Evolutionary conservation across 2,888 invertebrate genomes (phyloP).

Genomic region (Hirtodrosophila trivittata): DNA sequence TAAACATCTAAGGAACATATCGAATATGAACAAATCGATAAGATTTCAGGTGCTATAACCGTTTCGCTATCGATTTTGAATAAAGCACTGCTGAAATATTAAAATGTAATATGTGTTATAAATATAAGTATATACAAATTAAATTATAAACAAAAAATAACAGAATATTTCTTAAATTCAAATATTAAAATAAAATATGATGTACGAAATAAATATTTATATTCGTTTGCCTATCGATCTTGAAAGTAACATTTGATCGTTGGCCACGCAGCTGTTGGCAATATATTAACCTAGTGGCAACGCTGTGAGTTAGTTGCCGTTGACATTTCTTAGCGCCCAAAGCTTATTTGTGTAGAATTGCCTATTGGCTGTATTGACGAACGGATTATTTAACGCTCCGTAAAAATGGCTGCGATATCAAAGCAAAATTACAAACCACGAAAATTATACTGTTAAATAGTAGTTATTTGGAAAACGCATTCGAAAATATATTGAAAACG

Average conservation of each 20-base stretch:
- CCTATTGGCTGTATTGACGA: slow-evolving; percentile 56
- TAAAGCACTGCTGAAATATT: too few relatives aligned
- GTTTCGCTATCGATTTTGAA: too few relatives aligned
- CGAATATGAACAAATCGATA: not conserved
- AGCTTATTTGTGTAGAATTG: slow-evolving; percentile 53
- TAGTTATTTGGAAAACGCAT: slow-evolving; percentile 24
- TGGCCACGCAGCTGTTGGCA: slow-evolving; percentile 24
- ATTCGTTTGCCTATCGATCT: slow-evolving; percentile 9
- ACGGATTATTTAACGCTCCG: slow-evolving; percentile 82
- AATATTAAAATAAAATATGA: not conserved
- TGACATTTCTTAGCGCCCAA: slow-evolving; percentile 58
- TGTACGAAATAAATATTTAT: not conserved
- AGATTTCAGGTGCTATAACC: too few relatives aligned
- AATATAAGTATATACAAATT: not conserved
- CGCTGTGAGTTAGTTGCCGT: slow-evolving; percentile 55
- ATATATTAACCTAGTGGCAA: slow-evolving; percentile 36
- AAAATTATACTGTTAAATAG: slow-evolving; percentile 43
- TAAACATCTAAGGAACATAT: slow-evolving; percentile 13
- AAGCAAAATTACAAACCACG: slow-evolving; percentile 52
- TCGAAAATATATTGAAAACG: slow-evolving; percentile 34
- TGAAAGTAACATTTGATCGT: slow-evolving; percentile 11
- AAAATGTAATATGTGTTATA: too few relatives aligned
- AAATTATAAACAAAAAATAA: not conserved
- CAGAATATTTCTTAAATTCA: not conserved
- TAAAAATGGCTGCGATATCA: slow-evolving; percentile 71